Conservation (phyloP, 2,113 vertebrate genomes). For the Panthera tigris region DNA sequence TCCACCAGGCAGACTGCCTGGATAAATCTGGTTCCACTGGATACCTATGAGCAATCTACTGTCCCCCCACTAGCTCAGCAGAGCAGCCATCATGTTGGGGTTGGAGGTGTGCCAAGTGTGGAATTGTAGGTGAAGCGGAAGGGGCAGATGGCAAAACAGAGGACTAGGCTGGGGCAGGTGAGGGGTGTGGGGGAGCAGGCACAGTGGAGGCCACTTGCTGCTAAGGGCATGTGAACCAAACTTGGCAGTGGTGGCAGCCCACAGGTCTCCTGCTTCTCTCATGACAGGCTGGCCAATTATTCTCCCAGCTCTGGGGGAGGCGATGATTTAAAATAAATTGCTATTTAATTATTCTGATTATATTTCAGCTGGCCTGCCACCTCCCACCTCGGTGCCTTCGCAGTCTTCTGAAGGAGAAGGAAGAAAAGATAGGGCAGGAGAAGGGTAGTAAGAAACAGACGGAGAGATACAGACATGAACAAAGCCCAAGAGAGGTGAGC, state of each 20-base stretch:
- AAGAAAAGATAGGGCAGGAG: slow-evolving; percentile 23
- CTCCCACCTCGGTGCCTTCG: slow-evolving; percentile 49
- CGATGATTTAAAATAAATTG: slow-evolving; percentile 52
- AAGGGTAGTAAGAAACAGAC: neutral
- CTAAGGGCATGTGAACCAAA: slow-evolving; percentile 1
- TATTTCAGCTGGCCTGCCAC: slow-evolving; percentile 70
- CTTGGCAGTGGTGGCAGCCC: neutral
- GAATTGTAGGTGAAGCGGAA: neutral
- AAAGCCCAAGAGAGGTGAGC: neutral
- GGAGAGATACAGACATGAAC: neutral
- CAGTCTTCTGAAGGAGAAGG: slow-evolving; percentile 52
- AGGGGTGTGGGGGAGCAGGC: neutral
- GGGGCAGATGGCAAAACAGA: neutral
- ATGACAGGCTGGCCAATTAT: slow-evolving; percentile 58
- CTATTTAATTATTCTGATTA: slow-evolving; percentile 73
- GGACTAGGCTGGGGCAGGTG: neutral
- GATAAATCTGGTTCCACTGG: neutral
- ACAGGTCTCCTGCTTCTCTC: slow-evolving; percentile 44
- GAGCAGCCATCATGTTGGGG: neutral
- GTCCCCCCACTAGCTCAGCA: neutral
- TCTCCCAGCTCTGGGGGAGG: slow-evolving; percentile 49
- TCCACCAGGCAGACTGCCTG: neutral
- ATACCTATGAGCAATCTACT: neutral
- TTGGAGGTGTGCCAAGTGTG: neutral
- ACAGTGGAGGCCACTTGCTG: neutral